These are phyloP conservation scores for Choristoneura rosaceana DNA, from an alignment of 2,888 invertebrate genomes.

Conservation along the genomic window DNA sequence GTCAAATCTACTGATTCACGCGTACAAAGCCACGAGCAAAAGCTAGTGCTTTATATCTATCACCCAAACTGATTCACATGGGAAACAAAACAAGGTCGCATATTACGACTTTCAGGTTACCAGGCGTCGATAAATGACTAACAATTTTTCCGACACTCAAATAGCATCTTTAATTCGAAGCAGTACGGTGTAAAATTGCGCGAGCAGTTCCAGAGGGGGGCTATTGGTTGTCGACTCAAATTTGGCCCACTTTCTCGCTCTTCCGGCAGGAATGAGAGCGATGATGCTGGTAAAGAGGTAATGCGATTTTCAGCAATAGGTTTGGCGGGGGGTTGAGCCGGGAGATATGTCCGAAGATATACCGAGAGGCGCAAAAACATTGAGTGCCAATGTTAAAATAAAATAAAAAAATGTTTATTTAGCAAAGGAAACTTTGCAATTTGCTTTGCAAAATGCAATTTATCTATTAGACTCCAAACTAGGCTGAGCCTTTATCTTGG, in stretches of 20 bases:
- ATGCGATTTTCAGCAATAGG: constrained; percentile 40
- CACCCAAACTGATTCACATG: constrained; percentile 31
- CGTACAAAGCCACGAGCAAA: too few relatives aligned
- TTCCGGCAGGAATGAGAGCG: constrained; percentile 40
- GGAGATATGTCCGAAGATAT: constrained; percentile 20
- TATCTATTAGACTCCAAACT: too few relatives aligned
- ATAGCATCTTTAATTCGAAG: neutral
- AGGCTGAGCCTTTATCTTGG: too few relatives aligned
- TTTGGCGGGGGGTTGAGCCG: neutral
- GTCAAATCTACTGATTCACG: too few relatives aligned
- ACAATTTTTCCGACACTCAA: constrained; percentile 23
- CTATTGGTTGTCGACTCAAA: constrained; percentile 36
- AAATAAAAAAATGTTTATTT: too few relatives aligned
- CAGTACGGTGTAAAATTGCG: constrained; percentile 32
- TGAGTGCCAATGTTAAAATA: too few relatives aligned
- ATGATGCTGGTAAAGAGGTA: constrained; percentile 35
- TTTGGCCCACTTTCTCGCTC: constrained; percentile 41
- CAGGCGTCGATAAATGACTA: constrained; percentile 33
- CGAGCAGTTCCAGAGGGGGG: constrained; percentile 21
- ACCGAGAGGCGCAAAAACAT: neutral
- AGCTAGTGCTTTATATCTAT: neutral
- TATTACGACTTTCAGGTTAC: constrained; percentile 40
- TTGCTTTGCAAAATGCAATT: too few relatives aligned
- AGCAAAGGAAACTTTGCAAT: too few relatives aligned
- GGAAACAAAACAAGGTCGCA: constrained; percentile 39